Evolutionary conservation across 2,888 invertebrate species (phyloP).

Genomic region (Dicyrtoma fusca): DNA sequence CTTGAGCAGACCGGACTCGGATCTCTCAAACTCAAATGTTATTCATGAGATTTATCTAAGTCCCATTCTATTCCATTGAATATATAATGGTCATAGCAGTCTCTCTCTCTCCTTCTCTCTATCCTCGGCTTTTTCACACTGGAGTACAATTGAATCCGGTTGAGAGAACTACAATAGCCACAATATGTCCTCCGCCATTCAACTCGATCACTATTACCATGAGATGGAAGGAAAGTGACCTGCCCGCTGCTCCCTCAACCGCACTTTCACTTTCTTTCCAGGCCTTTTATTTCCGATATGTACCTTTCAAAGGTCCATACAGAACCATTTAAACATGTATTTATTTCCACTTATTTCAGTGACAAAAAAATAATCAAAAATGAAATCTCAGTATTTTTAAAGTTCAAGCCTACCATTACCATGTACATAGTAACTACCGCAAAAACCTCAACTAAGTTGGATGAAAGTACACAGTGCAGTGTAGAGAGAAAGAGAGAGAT

Average conservation of each 20-base stretch:
- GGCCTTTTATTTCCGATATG: too few relatives aligned
- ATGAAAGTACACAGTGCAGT: not conserved
- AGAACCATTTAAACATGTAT: too few relatives aligned
- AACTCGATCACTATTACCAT: too few relatives aligned
- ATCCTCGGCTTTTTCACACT: constrained; percentile 23
- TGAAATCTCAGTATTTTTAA: too few relatives aligned
- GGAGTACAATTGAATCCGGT: constrained; percentile 32
- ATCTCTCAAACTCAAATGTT: constrained; percentile 25
- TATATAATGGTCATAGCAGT: constrained; percentile 33
- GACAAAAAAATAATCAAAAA: too few relatives aligned
- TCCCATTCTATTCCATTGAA: constrained; percentile 32
- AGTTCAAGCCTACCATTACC: too few relatives aligned
- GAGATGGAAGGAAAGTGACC: constrained; percentile 31
- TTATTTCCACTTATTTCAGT: too few relatives aligned
- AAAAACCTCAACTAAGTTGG: not conserved
- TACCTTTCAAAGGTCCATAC: too few relatives aligned
- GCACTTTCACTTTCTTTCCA: constrained; percentile 7
- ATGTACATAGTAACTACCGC: too few relatives aligned
- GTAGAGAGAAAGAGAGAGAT: not conserved
- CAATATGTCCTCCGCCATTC: constrained; percentile 36
- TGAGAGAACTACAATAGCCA: constrained; percentile 30
- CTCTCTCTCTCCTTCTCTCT: not conserved
- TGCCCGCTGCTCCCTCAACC: constrained; percentile 17
- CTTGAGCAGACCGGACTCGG: constrained; percentile 27
- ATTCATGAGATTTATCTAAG: constrained; percentile 41